phyloP scores from a whole-genome alignment of 2,888 invertebrate species.

The Rhingia rostrata region DNA sequence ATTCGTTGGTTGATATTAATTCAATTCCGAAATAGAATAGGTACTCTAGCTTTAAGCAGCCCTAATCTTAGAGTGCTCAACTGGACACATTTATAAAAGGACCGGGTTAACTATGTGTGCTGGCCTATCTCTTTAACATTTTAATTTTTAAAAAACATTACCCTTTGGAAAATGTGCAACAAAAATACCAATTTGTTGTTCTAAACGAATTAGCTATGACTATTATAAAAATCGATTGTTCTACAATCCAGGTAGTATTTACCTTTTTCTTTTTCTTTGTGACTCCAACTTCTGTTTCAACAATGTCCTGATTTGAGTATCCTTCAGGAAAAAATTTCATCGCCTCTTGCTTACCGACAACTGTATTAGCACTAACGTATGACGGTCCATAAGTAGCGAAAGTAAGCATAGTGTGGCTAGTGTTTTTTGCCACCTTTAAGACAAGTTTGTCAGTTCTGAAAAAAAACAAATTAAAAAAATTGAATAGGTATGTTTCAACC shows the following conservation, averaged over 20 bases:
- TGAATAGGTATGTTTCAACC: too few species aligned
- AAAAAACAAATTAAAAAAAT: conserved; percentile 42
- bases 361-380: conserved; percentile 87
- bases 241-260: not conserved
- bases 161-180: too few species aligned
- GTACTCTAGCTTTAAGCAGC: too few species aligned
- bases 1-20: too few species aligned
- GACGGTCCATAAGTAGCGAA: conserved; percentile 87
- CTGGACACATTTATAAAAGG: too few species aligned
- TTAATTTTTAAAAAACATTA: too few species aligned
- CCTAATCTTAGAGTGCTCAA: too few species aligned
- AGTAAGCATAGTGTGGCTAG: conserved; percentile 86
- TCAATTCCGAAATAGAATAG: too few species aligned
- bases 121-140: too few species aligned
- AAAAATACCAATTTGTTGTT: too few species aligned
- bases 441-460: conserved; percentile 88
- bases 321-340: conserved; percentile 88
- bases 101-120: too few species aligned
- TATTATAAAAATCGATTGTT: not conserved
- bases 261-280: conserved; percentile 34
- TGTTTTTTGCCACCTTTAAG: conserved; percentile 87
- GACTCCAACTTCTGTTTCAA: conserved; percentile 17
- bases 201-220: too few species aligned
- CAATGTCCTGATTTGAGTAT: conserved; percentile 78
- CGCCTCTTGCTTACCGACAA: conserved; percentile 86